Conservation (phyloP, 1,140 invertebrate species). For the Macrostomum lignano region DNA sequence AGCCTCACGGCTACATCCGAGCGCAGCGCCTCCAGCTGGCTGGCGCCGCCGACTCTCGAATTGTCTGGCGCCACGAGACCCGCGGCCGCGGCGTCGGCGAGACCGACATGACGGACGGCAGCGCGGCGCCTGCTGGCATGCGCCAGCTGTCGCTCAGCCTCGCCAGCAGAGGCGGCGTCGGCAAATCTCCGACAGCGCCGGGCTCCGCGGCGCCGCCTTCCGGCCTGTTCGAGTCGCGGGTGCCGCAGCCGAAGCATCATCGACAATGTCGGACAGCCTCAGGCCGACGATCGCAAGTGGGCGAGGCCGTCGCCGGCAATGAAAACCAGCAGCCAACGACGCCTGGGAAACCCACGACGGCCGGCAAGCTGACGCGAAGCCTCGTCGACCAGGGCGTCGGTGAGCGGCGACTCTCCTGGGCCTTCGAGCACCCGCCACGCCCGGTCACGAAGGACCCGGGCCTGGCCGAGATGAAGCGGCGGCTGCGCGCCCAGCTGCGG, state of each 20-base stretch:
- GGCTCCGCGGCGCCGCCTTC: too few relatives aligned
- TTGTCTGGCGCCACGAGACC: slow-evolving; percentile 10
- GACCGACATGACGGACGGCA: slow-evolving; percentile 1
- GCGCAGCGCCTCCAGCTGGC: slow-evolving; percentile 19
- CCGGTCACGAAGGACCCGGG: slow-evolving; percentile 14
- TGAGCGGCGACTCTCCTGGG: slow-evolving; percentile 19
- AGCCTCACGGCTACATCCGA: slow-evolving; percentile 18
- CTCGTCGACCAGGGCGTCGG: slow-evolving; percentile 5
- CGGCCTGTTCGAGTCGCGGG: too few relatives aligned
- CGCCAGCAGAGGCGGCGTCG: too few relatives aligned
- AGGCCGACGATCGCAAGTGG: too few relatives aligned
- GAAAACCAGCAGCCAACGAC: slow-evolving; percentile 2
- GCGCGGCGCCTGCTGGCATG: too few relatives aligned
- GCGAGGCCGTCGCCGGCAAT: not conserved
- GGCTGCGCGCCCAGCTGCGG: slow-evolving; percentile 22
- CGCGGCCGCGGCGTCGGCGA: not conserved
- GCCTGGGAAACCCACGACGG: not conserved
- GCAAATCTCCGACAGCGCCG: too few relatives aligned
- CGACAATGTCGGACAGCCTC: too few relatives aligned
- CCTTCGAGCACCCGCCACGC: slow-evolving; percentile 20
- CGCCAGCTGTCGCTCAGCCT: too few relatives aligned
- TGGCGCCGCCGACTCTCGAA: slow-evolving; percentile 17
- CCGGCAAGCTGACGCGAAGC: not conserved
- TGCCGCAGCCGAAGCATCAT: too few relatives aligned
- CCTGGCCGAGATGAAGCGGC: slow-evolving; percentile 19